Base-by-base conservation (phyloP, 2,113 vertebrate species). In the Dascyllus trimaculatus region DNA sequence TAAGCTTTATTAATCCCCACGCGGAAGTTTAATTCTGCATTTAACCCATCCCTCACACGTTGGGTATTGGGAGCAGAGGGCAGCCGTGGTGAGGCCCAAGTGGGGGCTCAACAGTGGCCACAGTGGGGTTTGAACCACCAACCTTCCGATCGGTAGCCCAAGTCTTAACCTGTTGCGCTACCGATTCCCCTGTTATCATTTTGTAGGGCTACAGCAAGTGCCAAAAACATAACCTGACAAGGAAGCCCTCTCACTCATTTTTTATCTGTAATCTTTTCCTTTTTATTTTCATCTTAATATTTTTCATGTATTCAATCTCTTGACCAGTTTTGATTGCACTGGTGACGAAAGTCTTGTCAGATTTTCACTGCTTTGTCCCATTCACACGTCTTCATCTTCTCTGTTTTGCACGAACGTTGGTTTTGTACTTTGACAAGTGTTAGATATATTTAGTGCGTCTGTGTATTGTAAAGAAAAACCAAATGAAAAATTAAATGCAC, bases 381-480 rank as follows among this genome's bases (percentile, higher is more conserved):
- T 65, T 62, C 8, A 21, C 40, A 57, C 59, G 21, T 63, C 59
- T 51, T 56, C 0, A 13, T 57, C 51, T 62, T 73, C 17, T 21
- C 5, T 14, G 54, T 75, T 73, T 85, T 84, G 78, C 86, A 85
- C 9, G 25, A 40, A 64, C 9, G 19, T 51, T 21, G 15, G 13
- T 75, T 85, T 81, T 75, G 56, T 91, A 75, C 46, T 61, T 57
- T 32, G 18, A 22, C 18, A 54, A 45, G n/a, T 79, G 21, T 67
- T 43, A 45, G 70, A 48, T 38, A 22, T 80, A 38, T 70, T 49
- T 17, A 8, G 19, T 71, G n/a, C 62, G 75, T 86, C 71, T 59
- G 7, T 80, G 70, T 35, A 40, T 49, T 80, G 66, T 66, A 57
- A 43, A 75, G 22, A 81, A 86, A 81, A 79, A 90, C 85, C 8